Evolutionary conservation across 2,797 vertebrate species (phyloP).

Genomic region (Echiichthys vipera): DNA sequence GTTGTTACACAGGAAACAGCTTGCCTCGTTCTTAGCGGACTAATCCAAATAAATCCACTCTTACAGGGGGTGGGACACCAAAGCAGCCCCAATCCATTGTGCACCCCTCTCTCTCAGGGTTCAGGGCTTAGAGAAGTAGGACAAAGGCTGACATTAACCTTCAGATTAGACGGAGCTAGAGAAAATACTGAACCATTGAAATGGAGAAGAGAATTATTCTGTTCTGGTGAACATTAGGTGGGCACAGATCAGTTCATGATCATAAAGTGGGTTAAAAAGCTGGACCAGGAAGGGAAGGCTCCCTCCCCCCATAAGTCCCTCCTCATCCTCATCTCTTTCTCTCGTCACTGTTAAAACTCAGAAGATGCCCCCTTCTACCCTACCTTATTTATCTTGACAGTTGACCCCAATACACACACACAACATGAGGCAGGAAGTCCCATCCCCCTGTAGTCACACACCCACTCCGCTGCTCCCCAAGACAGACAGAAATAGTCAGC

Average conservation of each 20-base stretch:
- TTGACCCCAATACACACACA: conserved; percentile 72
- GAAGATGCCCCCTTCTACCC: conserved; percentile 25
- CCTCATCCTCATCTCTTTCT: conserved; percentile 26
- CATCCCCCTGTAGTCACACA: conserved; percentile 16
- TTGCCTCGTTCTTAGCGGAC: conserved; percentile 79
- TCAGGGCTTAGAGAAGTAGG: conserved; percentile 73
- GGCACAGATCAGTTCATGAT: conserved; percentile 5
- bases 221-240: background rate
- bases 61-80: conserved; percentile 70
- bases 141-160: conserved; percentile 69
- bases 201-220: conserved; percentile 29
- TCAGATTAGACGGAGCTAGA: conserved; percentile 56
- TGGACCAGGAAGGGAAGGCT: conserved; percentile 28
- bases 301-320: conserved; percentile 45
- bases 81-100: conserved; percentile 58
- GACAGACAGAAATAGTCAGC: conserved; percentile 14
- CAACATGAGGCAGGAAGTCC: conserved; percentile 41
- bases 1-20: conserved; percentile 72
- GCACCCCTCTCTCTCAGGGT: conserved; percentile 67
- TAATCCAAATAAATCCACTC: conserved; percentile 85
- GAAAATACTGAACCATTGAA: conserved; percentile 10
- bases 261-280: conserved; percentile 36
- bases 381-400: conserved; percentile 74
- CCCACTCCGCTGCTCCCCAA: no score
- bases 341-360: conserved; percentile 34